These are phyloP conservation scores for Tauraco erythrolophus DNA, from an alignment of 2,113 vertebrate genomes.

Conservation along the genomic window DNA sequence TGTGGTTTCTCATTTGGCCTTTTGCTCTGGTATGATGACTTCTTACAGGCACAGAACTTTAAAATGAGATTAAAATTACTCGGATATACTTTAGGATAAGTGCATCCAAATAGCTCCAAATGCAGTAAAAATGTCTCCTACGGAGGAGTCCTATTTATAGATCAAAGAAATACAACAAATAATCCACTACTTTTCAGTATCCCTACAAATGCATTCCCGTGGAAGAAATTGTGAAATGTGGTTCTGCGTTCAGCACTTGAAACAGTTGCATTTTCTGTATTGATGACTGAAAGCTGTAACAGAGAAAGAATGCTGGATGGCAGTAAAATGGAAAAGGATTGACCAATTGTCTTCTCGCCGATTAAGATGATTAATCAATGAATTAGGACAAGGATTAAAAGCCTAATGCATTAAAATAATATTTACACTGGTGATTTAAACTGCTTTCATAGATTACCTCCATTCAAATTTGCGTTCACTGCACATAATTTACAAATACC, in stretches of 20 bases:
- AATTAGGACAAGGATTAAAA: background rate
- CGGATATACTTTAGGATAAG: background rate
- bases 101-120: background rate
- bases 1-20: background rate
- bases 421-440: background rate
- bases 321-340: background rate
- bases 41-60: background rate
- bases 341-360: background rate
- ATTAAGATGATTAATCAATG: background rate
- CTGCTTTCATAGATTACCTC: background rate
- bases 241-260: background rate
- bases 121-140: background rate
- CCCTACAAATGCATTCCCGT: background rate
- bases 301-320: background rate
- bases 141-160: background rate
- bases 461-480: background rate
- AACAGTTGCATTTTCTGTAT: background rate
- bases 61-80: background rate
- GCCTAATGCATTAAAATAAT: background rate
- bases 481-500: background rate
- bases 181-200: background rate
- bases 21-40: background rate
- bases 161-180: slow-evolving; percentile 1
- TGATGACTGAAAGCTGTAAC: background rate
- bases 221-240: background rate